Evolutionary conservation across 2,888 invertebrate genomes (phyloP).

Genomic region (Drosophila nr. medialis): DNA sequence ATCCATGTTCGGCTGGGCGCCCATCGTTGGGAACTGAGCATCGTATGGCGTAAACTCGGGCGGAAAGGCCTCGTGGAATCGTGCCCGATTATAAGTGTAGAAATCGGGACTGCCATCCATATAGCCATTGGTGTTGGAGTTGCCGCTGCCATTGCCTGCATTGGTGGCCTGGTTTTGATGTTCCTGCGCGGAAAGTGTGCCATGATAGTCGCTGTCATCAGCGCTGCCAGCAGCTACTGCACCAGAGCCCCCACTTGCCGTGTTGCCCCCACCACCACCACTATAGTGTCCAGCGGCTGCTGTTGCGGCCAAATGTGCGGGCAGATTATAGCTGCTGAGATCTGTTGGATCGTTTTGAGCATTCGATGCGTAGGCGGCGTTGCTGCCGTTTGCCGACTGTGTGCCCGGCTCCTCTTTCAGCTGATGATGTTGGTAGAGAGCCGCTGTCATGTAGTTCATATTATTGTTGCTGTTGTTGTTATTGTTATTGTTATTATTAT

Average conservation of each 20-base stretch:
- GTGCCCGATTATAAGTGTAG: conserved; percentile 76
- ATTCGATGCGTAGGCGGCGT: conserved; percentile 78
- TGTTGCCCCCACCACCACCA: conserved; percentile 66
- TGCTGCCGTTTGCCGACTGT: conserved; percentile 68
- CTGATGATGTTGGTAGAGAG: conserved; percentile 83
- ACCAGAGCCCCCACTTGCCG: conserved; percentile 27
- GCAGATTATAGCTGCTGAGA: conserved; percentile 80
- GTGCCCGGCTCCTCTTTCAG: conserved; percentile 84
- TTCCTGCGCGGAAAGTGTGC: conserved; percentile 77
- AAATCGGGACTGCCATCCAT: conserved; percentile 80
- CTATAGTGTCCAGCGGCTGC: conserved; percentile 67
- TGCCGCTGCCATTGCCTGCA: conserved; percentile 69
- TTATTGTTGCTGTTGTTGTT: conserved; percentile 80
- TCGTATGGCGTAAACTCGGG: conserved; percentile 87
- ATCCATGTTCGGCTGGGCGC: conserved; percentile 86
- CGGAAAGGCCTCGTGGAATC: conserved; percentile 84
- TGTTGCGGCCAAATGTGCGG: conserved; percentile 72
- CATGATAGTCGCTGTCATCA: conserved; percentile 81
- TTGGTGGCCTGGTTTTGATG: conserved; percentile 78
- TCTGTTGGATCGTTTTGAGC: conserved; percentile 82
- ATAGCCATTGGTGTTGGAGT: conserved; percentile 69
- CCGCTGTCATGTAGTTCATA: conserved; percentile 83
- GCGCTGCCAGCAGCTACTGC: conserved; percentile 47
- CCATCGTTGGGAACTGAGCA: conserved; percentile 91
- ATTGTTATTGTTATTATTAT: conserved; percentile 60